These are phyloP conservation scores for Rhea pennata DNA, from an alignment of 2,113 vertebrate species.

Conservation along the genomic window DNA sequence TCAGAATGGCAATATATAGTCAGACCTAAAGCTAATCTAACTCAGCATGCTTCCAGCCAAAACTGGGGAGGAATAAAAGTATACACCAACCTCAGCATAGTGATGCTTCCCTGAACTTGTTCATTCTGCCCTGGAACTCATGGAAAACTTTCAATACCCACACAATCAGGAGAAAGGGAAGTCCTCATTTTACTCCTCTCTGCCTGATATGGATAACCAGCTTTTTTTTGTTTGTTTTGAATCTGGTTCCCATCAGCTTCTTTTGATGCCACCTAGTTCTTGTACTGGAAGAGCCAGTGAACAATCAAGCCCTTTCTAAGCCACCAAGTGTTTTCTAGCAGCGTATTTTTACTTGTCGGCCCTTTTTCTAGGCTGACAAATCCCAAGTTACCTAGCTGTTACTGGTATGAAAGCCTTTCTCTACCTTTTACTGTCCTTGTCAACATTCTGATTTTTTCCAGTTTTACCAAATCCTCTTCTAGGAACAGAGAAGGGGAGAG, in stretches of 20 bases:
- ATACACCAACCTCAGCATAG: background rate
- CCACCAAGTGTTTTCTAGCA: background rate
- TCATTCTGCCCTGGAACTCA: background rate
- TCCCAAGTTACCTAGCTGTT: background rate
- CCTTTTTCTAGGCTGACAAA: background rate
- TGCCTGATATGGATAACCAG: fast-evolving
- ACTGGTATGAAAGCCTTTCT: background rate
- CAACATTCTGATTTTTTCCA: background rate
- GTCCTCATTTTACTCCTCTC: background rate
- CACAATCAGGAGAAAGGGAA: background rate
- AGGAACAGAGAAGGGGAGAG: background rate
- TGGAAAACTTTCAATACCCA: background rate
- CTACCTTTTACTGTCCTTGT: background rate
- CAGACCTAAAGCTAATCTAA: background rate
- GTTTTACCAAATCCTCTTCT: background rate
- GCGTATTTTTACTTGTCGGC: background rate
- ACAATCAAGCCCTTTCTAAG: background rate
- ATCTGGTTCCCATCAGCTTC: background rate
- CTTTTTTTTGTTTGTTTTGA: background rate
- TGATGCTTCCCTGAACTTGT: background rate
- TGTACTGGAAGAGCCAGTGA: background rate
- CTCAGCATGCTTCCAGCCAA: background rate
- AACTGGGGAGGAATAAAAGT: background rate
- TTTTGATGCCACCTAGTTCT: background rate
- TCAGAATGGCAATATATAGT: background rate